Evolutionary conservation across 2,888 invertebrate species (phyloP), one percentile per base, ranked within the genome.

Genomic region (Crossocerus cetratus): DNA sequence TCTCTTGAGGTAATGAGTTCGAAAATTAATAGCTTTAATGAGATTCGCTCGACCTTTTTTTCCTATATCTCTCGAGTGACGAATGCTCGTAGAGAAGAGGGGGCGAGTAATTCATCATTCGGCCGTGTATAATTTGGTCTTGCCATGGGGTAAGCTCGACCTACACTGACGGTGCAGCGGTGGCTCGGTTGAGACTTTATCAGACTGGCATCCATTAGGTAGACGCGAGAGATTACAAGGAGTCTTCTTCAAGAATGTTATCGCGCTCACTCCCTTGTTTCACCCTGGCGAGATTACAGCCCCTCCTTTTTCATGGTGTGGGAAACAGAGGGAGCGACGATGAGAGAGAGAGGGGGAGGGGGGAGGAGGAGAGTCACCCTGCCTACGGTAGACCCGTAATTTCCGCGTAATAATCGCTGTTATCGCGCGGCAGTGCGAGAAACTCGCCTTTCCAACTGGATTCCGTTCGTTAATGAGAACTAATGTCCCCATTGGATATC

Each of bases 151-250:
- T 32, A 32, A 32, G 32, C 32, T 32, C 32, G 32, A 32, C 5
- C 32, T 32, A 32, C 32, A 32, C 32, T 32, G 32, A 32, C 32
- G 32, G 11, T 32, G 32, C 32, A 32, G 8, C 11, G 8, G 32
- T 42, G 69, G 79, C 64, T 69, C 63, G 76, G 77, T 75, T 69
- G 67, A 73, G 80, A 83, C 84, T 85, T 86, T 85, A 86, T 86
- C 87, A 84, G 81, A 59, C 65, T 61, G 80, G 82, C 82, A 87
- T 87, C 83, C 87, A 86, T 87, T 86, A 87, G 84, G 85, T 85
- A 86, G 82, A 81, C 80, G 79, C 82, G 45, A 77, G 82, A 84
- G 85, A 86, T 87, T 85, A 86, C 80, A 73, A 72, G 76, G 71
- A 80, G 78, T 74, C 72, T 74, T 78, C 74, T 74, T 75, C 72